phyloP scores from a whole-genome alignment of 2,888 invertebrate species.

The Ophion slaviceki region DNA sequence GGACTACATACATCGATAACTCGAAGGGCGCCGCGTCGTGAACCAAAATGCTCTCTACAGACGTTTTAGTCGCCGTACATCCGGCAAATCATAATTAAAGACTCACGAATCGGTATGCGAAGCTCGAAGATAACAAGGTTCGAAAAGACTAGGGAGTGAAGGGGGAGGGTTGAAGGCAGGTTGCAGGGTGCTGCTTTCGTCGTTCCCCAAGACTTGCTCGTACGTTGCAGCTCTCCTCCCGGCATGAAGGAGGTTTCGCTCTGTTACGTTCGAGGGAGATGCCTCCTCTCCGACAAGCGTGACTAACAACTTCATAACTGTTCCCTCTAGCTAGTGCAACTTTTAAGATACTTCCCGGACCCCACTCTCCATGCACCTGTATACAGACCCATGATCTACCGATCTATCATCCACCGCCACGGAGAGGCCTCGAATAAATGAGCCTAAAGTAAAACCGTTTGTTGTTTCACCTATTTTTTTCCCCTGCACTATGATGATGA shows the following conservation, averaged over 20 bases:
- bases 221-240: constrained; percentile 25
- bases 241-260: constrained; percentile 51
- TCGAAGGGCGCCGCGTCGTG: constrained; percentile 14
- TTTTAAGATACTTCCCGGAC: constrained; percentile 64
- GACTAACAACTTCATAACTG: constrained; percentile 79
- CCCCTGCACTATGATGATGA: no score
- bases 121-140: constrained; percentile 71
- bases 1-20: neutral
- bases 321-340: constrained; percentile 66
- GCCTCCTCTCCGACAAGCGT: constrained; percentile 73
- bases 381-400: neutral
- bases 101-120: constrained; percentile 68
- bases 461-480: no score
- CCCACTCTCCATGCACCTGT: constrained; percentile 36
- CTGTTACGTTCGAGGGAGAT: constrained; percentile 56
- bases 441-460: neutral
- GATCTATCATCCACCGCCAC: neutral
- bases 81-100: constrained; percentile 73
- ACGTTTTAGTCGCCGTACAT: constrained; percentile 68
- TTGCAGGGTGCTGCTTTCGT: constrained; percentile 12
- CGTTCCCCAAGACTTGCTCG: neutral
- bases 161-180: constrained; percentile 46
- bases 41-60: constrained; percentile 70
- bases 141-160: constrained; percentile 27
- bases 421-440: neutral